Evolutionary conservation across 2,888 invertebrate genomes (phyloP).

Genomic region (Volucella inflata): DNA sequence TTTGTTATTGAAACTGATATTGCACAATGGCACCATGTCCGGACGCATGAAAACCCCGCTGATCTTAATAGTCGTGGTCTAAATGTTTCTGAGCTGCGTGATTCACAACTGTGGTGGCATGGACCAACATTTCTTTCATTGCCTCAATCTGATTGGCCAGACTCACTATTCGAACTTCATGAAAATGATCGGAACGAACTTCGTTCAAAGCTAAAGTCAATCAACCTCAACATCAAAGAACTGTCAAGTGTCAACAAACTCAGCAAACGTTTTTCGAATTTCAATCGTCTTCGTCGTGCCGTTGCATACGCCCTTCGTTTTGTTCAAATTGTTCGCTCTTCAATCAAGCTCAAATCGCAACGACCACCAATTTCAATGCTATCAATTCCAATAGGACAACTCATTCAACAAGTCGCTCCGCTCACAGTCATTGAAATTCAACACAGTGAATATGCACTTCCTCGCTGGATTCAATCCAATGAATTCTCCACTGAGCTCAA

Average conservation of each 20-base stretch:
- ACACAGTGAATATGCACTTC: conserved; percentile 20
- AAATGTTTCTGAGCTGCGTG: conserved; percentile 8
- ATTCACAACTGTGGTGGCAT: conserved; percentile 12
- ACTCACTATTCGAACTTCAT: conserved; percentile 5
- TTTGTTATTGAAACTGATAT: neutral
- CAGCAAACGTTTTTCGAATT: neutral
- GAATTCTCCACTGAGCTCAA: conserved; percentile 5
- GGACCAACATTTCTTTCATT: conserved; percentile 11
- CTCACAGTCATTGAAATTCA: conserved; percentile 29
- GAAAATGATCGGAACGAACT: neutral
- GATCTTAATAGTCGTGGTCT: no score
- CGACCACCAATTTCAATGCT: no score
- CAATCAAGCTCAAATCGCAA: no score
- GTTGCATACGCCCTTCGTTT: neutral
- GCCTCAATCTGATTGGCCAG: conserved; percentile 7
- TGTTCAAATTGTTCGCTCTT: no score
- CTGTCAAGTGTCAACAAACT: conserved; percentile 2
- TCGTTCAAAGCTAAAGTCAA: conserved; percentile 1
- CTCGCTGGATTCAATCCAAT: conserved; percentile 30
- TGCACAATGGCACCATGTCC: no score
- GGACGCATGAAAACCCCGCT: no score
- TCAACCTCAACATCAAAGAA: neutral
- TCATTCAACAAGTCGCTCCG: no score
- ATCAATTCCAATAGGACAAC: no score
- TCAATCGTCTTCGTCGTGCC: conserved; percentile 7